Base-by-base conservation (phyloP, 2,888 invertebrate genomes). In the Incurvaria masculella region DNA sequence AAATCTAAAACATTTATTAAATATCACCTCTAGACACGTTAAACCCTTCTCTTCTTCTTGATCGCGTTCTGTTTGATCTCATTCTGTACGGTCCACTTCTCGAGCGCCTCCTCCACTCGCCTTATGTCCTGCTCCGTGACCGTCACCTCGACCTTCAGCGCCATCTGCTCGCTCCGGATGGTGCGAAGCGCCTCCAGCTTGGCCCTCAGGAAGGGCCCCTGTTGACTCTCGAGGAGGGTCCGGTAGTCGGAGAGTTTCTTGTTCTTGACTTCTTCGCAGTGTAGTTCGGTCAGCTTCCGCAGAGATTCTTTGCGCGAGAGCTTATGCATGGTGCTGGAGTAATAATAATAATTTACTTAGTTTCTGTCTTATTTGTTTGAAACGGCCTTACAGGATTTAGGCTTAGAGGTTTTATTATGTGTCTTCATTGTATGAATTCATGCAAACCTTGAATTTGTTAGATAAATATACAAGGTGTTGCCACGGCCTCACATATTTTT, bases 81-180 rank as follows among this genome's bases (percentile, higher is more conserved):
- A 53, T 76, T 72, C 40, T 63, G 73, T 1, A 63, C 53, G 16
- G 61, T 66, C 78, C 78, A 78, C 45, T 83, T 72, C 19, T 81
- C 68, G 14, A 84, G 65, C 58, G 84, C 78, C 45, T 79, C 63
- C 49, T 81, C 81, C 0, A 84, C 79, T 44, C 69, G 69, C 46
- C 81, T 81, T 23, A 92, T 87, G 51, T 90, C 86, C 54, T 86
- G 81, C 50, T 86, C 80, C 0, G 79, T 82, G 0, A 91, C 81
- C 0, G 89, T 87, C 0, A 87, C 73, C 2, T 80, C 69, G 1
- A 87, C 62, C 45, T 86, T 81, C 50, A 86, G 83, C 11, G 83
- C 84, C 42, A 79, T 69, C 63, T 94, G 92, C 64, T 92, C 90
- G 52, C 83, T 80, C 33, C 84, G 81, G n/a, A 94, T 89, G 59